These are phyloP conservation scores for Apaloderma vittatum DNA, from an alignment of 2,113 vertebrate species.

Conservation along the genomic window DNA sequence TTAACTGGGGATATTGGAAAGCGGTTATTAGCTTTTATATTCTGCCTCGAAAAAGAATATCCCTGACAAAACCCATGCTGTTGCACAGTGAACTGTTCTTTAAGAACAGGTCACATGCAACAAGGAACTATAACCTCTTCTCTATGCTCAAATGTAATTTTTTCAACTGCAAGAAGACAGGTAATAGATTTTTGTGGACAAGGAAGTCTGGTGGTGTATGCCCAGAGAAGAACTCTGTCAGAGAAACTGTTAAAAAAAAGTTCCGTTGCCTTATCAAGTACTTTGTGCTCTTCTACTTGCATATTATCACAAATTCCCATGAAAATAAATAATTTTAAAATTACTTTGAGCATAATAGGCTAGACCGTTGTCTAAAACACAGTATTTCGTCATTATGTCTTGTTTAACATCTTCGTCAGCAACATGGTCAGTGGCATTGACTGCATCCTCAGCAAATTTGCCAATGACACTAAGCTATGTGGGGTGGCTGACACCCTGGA, in stretches of 20 bases:
- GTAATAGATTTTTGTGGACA: neutral
- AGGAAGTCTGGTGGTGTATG: neutral
- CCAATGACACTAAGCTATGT: too few species aligned
- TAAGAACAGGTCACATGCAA: neutral
- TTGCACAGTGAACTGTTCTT: neutral
- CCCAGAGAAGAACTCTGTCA: rapidly evolving
- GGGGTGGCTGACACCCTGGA: too few species aligned
- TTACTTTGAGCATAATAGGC: neutral
- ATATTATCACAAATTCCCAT: neutral
- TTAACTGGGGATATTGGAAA: neutral
- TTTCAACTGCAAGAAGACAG: neutral
- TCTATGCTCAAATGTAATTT: neutral
- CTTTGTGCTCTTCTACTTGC: neutral
- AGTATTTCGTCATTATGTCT: neutral
- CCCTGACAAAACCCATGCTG: neutral
- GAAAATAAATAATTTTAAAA: neutral
- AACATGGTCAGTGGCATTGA: too few species aligned
- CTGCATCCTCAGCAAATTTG: too few species aligned
- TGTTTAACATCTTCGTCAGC: too few species aligned
- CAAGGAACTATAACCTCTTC: neutral
- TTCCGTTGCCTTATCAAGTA: neutral
- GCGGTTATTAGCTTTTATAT: neutral
- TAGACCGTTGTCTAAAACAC: neutral
- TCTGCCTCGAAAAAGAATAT: neutral
- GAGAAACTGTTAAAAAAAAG: neutral